Conservation (phyloP, 1,140 invertebrate genomes). For the Dysdera silvatica region DNA sequence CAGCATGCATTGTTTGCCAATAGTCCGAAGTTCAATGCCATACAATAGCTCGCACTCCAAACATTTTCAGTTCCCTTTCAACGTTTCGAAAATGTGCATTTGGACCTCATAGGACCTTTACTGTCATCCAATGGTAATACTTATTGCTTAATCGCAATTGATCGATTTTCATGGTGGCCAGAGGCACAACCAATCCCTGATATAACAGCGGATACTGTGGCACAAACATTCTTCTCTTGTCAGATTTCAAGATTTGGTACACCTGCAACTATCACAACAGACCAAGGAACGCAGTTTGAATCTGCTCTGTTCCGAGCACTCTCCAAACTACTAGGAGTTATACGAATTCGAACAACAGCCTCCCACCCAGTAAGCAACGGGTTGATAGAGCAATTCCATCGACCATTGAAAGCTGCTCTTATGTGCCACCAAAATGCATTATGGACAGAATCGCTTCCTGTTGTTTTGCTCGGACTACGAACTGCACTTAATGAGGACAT, state of each 20-base stretch:
- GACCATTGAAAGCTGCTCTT: conserved; percentile 41
- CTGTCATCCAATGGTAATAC: conserved; percentile 36
- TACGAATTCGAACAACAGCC: conserved; percentile 14
- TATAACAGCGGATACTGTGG: conserved; percentile 40
- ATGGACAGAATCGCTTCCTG: conserved; percentile 41
- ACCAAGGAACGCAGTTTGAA: conserved; percentile 46
- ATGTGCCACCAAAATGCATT: conserved; percentile 9
- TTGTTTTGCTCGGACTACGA: conserved; percentile 40
- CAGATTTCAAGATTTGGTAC: conserved; percentile 42
- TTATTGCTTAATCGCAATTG: conserved; percentile 45
- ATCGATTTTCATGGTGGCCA: conserved; percentile 44
- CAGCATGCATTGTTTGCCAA: conserved; percentile 15
- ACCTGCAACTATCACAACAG: conserved; percentile 38
- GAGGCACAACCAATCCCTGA: conserved; percentile 43
- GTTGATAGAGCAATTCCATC: conserved; percentile 41
- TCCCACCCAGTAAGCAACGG: conserved; percentile 41
- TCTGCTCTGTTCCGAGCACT: conserved; percentile 35
- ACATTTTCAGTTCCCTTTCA: background rate
- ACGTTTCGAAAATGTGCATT: conserved; percentile 44
- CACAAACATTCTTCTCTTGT: conserved; percentile 34
- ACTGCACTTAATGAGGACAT: conserved; percentile 37
- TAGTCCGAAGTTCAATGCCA: conserved; percentile 21
- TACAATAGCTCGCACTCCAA: conserved; percentile 18
- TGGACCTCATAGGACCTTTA: conserved; percentile 48
- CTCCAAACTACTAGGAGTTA: conserved; percentile 2